Evolutionary conservation across 2,113 vertebrate species (phyloP), one percentile per base, ranked within the genome.

Genomic region (Etheostoma cragini): DNA sequence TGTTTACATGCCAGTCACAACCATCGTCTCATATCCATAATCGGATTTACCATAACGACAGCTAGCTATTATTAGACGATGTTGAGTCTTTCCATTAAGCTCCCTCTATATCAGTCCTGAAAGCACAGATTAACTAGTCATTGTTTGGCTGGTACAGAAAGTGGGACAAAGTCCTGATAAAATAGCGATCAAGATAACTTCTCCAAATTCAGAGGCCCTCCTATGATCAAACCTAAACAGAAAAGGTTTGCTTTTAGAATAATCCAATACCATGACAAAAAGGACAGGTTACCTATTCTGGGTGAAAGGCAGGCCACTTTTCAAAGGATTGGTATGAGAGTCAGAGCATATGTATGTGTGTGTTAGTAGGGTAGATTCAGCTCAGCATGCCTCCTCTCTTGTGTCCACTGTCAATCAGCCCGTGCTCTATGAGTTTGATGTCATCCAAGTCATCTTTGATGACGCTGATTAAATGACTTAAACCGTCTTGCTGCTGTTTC

Each of bases 391-490:
- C 95, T 58, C 96, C 96, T 93, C 98, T 96, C 82, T 95, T 92
- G 73, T 97, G 98, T 72, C 97, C 95, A 47, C 94, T 95, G 85
- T 99, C 98, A 0, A 95, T 97, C 82, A 99, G 93, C 21, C 97
- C 98, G 0, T 99, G 97, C 82, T 99, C 98, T 72, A 98, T 95
- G 50, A 97, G 95, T 80, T 98, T 99, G 91, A 99, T 97, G 86
- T 99, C 98, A 72, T 99, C 98, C 93, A 99, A 80, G 73, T 99
- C 97, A 35, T 99, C 98, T 89, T 99, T 99, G 81, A 99, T 97
- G 80, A 99, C 98, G 61, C 96, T 96, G 78, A 99, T 99, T 78
- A 99, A 90, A 89, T 99, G 98, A 91, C 97, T 98, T 71, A 99
- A 90, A 45, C 98, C 98, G 67, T 99, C 98, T 82, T 99, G 98